Evolutionary conservation across 2,797 vertebrate species (phyloP), one percentile per base, ranked within the genome.

Genomic region (Fringilla coelebs): DNA sequence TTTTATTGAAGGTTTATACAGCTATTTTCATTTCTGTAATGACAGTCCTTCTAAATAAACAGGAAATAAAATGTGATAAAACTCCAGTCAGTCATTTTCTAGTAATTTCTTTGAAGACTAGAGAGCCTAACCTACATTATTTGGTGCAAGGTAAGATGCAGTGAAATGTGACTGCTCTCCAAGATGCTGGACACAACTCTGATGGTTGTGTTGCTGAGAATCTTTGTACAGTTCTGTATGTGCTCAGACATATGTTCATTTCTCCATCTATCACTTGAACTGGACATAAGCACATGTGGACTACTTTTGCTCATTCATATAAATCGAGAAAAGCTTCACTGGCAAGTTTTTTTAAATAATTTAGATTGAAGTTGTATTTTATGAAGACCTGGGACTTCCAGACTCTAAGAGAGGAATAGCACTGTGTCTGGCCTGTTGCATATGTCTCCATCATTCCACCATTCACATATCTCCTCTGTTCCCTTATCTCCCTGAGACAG

Each of bases 21-120:
- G 40, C 22, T 88, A 49, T 89, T 96, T 95, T 93, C 48, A 93
- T 93, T 92, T 94, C 66, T 81, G 40, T 67, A 81, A 92, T 86
- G 66, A 66, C 58, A 91, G 9, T 60, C 16, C 17, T 31, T 92
- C 62, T 91, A 94, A 94, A 91, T 83, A 89, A 91, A 88, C 55
- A 88, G 58, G 43, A 93, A 88, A 85, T 88, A 93, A 88, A 91
- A 70, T 41, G 16, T 66, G 46, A 74, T 88, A 41, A 83, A 96
- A 70, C 40, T 63, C 17, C 41, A 79, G 40, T 86, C 88, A 93
- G 66, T 82, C 49, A 93, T 94, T 86, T 95, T 86, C 88, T 79
- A 17, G 24, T 81, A 48, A 68, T 86, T 79, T 88, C 54, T 93
- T 66, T 88, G 62, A 90, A 81, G 6, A 7, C 29, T 60, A 25